Percentiles rank a stretch among this genome's conserved stretches.
Conservation (phyloP, 2,888 invertebrate genomes). For the Galeopsomyia nigrocyanea region DNA sequence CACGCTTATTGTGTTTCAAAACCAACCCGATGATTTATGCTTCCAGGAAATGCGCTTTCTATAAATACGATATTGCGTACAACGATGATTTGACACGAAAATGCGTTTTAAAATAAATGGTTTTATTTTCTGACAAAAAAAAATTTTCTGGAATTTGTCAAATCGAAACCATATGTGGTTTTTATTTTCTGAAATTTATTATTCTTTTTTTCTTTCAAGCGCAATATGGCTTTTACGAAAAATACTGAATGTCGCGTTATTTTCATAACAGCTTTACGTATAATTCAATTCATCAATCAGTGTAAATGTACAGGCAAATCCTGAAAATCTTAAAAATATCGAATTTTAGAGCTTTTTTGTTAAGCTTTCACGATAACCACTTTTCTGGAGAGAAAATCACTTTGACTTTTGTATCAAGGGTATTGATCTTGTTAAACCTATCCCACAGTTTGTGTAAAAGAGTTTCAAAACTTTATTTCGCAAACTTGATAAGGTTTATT, state of each 20-base stretch:
- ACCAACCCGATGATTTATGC: conserved; percentile 29
- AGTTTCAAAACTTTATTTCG: no score
- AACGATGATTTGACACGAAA: neutral
- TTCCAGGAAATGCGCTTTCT: conserved; percentile 22
- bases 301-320: no score
- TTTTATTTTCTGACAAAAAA: neutral
- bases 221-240: neutral
- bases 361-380: no score
- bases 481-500: no score
- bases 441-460: no score
- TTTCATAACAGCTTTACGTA: neutral
- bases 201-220: neutral
- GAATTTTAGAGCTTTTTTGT: no score
- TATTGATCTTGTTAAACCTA: no score
- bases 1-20: conserved; percentile 9
- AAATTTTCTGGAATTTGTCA: neutral
- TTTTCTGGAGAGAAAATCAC: no score
- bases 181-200: neutral
- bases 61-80: conserved; percentile 12
- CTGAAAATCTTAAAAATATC: no score
- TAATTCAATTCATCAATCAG: neutral
- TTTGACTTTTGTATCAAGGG: no score
- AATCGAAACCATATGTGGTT: neutral
- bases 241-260: neutral
- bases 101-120: conserved; percentile 8